These are phyloP conservation scores for Spea multiplicata DNA, from an alignment of 2,113 vertebrate species.

Conservation along the genomic window DNA sequence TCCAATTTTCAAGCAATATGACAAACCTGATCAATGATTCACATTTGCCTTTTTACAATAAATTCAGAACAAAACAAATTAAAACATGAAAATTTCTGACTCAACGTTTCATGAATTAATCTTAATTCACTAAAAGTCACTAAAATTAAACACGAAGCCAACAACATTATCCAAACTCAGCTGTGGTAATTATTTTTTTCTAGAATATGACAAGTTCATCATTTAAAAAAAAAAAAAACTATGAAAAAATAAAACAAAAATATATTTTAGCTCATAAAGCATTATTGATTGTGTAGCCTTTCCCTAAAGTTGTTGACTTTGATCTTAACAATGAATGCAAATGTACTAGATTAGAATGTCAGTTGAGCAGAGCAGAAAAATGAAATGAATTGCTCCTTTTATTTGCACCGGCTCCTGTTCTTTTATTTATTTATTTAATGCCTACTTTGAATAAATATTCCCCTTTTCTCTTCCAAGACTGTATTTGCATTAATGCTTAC, in stretches of 20 bases:
- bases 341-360: conserved; percentile 35
- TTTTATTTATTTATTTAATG: conserved; percentile 31
- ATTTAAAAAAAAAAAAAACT: conserved; percentile 3
- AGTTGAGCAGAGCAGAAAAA: conserved; percentile 15
- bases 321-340: conserved; percentile 10
- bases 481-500: conserved; percentile 3
- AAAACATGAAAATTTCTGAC: not conserved
- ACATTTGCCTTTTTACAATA: no score
- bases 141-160: not conserved
- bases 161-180: not conserved
- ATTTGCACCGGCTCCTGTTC: conserved; percentile 1
- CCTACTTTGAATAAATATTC: conserved; percentile 31
- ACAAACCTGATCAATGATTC: no score
- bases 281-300: conserved; percentile 24
- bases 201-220: conserved; percentile 6
- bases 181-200: not conserved
- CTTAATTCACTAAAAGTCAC: not conserved
- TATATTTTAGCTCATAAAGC: conserved; percentile 10
- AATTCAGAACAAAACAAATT: no score
- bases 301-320: conserved; percentile 30
- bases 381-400: conserved; percentile 29
- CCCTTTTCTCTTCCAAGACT: conserved; percentile 15
- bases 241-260: not conserved
- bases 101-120: not conserved
- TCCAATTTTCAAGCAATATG: no score